These are phyloP conservation scores for Propithecus coquereli DNA, from an alignment of 2,113 vertebrate genomes.

Conservation along the genomic window DNA sequence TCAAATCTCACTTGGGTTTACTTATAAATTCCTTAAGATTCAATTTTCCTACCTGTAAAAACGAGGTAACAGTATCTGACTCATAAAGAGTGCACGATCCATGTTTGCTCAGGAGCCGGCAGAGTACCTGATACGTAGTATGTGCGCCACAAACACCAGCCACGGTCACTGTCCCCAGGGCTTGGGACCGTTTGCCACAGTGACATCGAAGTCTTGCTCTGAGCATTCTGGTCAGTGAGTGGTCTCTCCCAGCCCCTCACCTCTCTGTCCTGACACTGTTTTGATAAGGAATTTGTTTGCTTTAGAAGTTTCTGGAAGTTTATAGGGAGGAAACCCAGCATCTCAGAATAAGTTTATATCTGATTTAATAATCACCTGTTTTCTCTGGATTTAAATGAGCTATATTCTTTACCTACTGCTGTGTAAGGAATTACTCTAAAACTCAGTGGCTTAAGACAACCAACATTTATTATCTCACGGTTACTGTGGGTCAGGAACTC, in stretches of 20 bases:
- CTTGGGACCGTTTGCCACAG: accelerated
- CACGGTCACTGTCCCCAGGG: neutral
- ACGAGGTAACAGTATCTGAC: too few species aligned
- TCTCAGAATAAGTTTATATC: neutral
- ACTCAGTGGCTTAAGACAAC: neutral
- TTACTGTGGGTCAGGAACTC: neutral
- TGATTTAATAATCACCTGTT: neutral
- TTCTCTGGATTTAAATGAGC: neutral
- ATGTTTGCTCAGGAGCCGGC: neutral
- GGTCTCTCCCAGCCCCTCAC: neutral
- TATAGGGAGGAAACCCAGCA: neutral
- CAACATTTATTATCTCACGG: neutral
- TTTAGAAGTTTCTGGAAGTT: neutral
- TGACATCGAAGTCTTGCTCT: neutral
- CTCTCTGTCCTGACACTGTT: neutral
- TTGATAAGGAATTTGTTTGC: neutral
- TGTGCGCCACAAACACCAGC: accelerated
- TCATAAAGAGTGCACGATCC: accelerated
- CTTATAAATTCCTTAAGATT: neutral
- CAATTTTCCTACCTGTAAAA: neutral
- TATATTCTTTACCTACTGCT: neutral
- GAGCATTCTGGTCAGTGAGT: too few species aligned
- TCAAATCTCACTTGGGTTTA: neutral
- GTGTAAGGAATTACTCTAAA: neutral
- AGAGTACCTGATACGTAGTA: accelerated